A percentile compares a stretch with the other conserved stretches of the same genome.
Evolutionary conservation across 1,140 invertebrate genomes (phyloP).

Genomic region (Diorhabda sublineata): DNA sequence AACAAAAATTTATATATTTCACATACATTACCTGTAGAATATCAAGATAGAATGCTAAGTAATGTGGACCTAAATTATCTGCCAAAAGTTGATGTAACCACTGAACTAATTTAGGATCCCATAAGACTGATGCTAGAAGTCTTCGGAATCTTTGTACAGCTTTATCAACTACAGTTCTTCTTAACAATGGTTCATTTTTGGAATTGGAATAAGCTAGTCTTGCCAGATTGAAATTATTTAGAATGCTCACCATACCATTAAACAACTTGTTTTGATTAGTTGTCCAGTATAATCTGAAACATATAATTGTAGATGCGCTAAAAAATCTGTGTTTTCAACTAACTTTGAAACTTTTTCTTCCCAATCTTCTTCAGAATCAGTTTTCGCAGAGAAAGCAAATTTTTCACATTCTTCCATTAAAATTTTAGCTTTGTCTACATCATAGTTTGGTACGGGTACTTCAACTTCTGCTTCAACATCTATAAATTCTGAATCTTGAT

Average conservation of each 20-base stretch:
- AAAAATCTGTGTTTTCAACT: constrained; percentile 23
- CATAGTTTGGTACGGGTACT: constrained; percentile 52
- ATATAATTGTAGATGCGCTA: background rate
- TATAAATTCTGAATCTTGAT: constrained; percentile 46
- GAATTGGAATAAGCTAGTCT: constrained; percentile 57
- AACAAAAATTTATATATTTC: too few species aligned
- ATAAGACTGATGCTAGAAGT: constrained; percentile 60
- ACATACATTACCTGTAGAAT: constrained; percentile 56
- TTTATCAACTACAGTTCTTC: constrained; percentile 66
- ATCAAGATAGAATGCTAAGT: constrained; percentile 73
- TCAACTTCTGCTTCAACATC: constrained; percentile 48
- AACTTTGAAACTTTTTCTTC: constrained; percentile 64
- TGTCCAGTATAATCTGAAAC: constrained; percentile 61
- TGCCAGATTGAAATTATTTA: constrained; percentile 68
- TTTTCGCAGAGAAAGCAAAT: constrained; percentile 57
- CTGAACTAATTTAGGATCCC: constrained; percentile 68
- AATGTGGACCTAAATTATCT: constrained; percentile 64
- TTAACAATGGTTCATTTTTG: constrained; percentile 61
- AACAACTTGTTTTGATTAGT: constrained; percentile 63
- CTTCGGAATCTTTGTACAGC: constrained; percentile 64
- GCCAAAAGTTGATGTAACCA: constrained; percentile 76
- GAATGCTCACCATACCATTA: constrained; percentile 60
- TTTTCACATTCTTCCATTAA: constrained; percentile 72
- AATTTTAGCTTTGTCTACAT: constrained; percentile 58
- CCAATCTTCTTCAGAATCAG: constrained; percentile 63